Evolutionary conservation across 35 echinoderm and acorn worm species (phyloP).

Genomic region (Holothuria glaberrima): DNA sequence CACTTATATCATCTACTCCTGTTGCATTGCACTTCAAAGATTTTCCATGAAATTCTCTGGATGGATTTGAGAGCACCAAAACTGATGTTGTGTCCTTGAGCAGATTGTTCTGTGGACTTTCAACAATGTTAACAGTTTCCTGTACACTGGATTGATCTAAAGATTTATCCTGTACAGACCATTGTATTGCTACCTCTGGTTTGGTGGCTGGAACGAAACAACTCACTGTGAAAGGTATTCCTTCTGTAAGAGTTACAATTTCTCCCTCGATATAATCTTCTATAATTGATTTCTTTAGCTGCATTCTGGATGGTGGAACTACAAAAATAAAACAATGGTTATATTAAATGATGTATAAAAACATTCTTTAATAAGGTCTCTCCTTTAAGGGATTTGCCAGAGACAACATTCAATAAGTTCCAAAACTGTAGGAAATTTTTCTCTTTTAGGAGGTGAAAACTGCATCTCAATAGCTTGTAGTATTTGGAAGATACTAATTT

Average conservation of each 20-base stretch:
- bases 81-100: constrained; percentile 38
- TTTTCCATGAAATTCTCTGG: constrained; percentile 43
- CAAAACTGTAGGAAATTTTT: too few species aligned
- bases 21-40: constrained; percentile 18
- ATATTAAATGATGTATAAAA: too few species aligned
- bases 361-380: too few species aligned
- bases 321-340: not conserved
- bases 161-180: not conserved
- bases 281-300: constrained; percentile 43
- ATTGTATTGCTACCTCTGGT: not conserved
- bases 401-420: too few species aligned
- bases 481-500: too few species aligned
- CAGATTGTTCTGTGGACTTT: constrained; percentile 10
- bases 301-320: constrained; percentile 42
- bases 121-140: not conserved
- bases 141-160: not conserved
- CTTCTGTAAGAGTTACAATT: constrained; percentile 17
- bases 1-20: constrained; percentile 14
- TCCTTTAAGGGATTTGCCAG: too few species aligned
- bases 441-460: too few species aligned
- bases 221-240: constrained; percentile 17
- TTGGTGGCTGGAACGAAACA: constrained; percentile 31
- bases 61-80: not conserved
- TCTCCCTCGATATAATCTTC: constrained; percentile 39
- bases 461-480: too few species aligned